Evolutionary conservation across 2,797 vertebrate genomes (phyloP), one percentile per base, ranked within the genome.

Genomic region (Erpetoichthys calabaricus): DNA sequence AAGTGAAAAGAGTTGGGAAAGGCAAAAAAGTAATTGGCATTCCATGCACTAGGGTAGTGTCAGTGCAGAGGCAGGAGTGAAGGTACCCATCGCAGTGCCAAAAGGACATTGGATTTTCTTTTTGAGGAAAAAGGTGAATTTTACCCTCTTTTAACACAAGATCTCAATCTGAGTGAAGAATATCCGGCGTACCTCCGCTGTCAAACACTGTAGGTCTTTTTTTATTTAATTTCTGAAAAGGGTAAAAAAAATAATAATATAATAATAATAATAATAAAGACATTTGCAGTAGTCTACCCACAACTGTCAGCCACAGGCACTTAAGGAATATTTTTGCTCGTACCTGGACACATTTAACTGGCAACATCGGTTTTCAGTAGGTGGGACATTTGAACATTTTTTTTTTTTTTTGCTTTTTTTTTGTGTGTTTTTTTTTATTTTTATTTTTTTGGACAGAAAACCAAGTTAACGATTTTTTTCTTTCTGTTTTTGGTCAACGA

Each of bases 31-130:
- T 67, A 63, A 71, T 75, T 81, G 81, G 78, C 77, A 76, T 78
- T 67, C 73, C 78, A 86, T 81, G 86, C 82, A 73, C 79, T 80
- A 82, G 85, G 73, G 82, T 77, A 79, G 85, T 88, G 86, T 89
- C 88, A 79, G 78, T 82, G 83, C 77, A 76, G 75, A 74, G 77
- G 73, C 74, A 79, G 82, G 75, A 80, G 75, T 71, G 86, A 64
- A 75, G 69, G 77, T 75, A 74, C 64, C 74, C 73, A 70, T 69
- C 65, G 73, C 74, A 70, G 64, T 68, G 75, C 74, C 79, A 81
- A 74, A 71, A 78, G 84, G 85, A 74, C 78, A 76, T 53, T 76
- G 77, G 78, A 81, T 77, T 71, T 65, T 51, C 73, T 63, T 74
- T 62, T 55, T 49, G 61, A 65, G 57, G 66, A 67, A 65, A 61